Percentiles rank a stretch among this genome's conserved stretches.
These are phyloP conservation scores for Bhutanitis thaidina DNA, from an alignment of 2,888 invertebrate species.

Conservation along the genomic window DNA sequence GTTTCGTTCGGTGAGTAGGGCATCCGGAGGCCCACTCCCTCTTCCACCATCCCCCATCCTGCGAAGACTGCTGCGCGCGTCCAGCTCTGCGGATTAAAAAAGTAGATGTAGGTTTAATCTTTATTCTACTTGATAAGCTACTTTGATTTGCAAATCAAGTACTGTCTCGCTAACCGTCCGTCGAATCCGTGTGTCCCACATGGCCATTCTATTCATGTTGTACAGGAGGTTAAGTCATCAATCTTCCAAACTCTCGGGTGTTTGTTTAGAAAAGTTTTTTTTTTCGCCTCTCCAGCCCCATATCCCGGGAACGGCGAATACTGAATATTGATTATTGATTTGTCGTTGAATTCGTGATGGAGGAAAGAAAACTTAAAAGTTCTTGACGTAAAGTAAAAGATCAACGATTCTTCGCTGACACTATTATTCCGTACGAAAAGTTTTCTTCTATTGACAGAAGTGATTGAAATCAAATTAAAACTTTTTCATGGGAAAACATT, in stretches of 20 bases:
- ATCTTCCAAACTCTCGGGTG: constrained; percentile 43
- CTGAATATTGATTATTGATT: constrained; percentile 54
- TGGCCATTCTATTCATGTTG: constrained; percentile 38
- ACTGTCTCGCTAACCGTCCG: constrained; percentile 3
- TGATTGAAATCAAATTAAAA: background rate
- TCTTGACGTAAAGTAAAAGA: constrained; percentile 5
- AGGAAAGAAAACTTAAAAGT: constrained; percentile 6
- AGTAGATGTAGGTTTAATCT: too few relatives aligned
- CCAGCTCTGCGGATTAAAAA: too few relatives aligned
- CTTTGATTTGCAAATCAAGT: too few relatives aligned
- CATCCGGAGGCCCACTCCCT: too few relatives aligned
- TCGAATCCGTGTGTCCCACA: constrained; percentile 28
- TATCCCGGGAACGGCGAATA: constrained; percentile 33
- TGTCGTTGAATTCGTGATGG: constrained; percentile 27
- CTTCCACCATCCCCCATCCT: too few relatives aligned
- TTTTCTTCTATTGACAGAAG: constrained; percentile 3
- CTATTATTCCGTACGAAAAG: background rate
- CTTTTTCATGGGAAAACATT: too few relatives aligned
- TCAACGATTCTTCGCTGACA: background rate
- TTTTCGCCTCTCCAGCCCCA: constrained; percentile 38
- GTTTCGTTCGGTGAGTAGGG: too few relatives aligned
- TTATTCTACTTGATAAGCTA: too few relatives aligned
- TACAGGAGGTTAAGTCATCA: constrained; percentile 52
- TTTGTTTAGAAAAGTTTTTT: constrained; percentile 58
- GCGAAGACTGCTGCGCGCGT: too few relatives aligned